Base-by-base conservation (phyloP, 1,140 invertebrate genomes). In the Goniozus legneri region DNA sequence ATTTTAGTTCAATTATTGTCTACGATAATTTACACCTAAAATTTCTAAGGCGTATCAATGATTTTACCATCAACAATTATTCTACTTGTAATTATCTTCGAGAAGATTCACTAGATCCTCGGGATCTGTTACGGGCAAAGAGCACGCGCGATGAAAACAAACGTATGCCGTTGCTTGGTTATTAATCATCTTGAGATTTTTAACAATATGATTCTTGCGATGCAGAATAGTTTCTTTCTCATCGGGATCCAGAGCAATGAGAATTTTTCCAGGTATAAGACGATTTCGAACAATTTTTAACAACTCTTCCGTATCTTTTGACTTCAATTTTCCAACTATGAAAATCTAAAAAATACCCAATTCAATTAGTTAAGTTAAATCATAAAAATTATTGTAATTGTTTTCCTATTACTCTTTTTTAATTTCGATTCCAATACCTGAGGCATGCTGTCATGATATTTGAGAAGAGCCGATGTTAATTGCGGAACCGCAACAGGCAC, bases 101-200 rank as follows among this genome's bases (percentile, higher is more conserved):
- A 89, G 75, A 38, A 84, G 72, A 32, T 71, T 72, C 24, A 80
- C 80, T 12, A 93, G 75, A 30, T 87, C 80, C 8, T 81, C 76
- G 0, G 84, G 79, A 44, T 84, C 82, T 0, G 83, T 86, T 13
- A 91, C 84, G 2, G 91, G 91, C 49, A 92, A 73, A 1, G 84
- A 85, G 62, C 91, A 95, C 8, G 84, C 79, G 52, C 84, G 84
- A 59, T 89, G 83, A 33, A 85, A 82, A 69, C 91, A 95, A 13
- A 93, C 87, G 65, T 89, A 92, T 8, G 85, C 90, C 1, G 86
- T 84, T 1, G 89, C 82, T 44, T 78, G 49, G 67, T 71, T 76
- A 55, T 81, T 71, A 41, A 75, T 35, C 40, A 75, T 49, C 37
- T 73, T 76, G 64, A 79, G 73, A 32, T 71, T 70, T 13, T 52